phyloP scores from a whole-genome alignment of 2,888 invertebrate species.

The Ganaspis brasiliensis region DNA sequence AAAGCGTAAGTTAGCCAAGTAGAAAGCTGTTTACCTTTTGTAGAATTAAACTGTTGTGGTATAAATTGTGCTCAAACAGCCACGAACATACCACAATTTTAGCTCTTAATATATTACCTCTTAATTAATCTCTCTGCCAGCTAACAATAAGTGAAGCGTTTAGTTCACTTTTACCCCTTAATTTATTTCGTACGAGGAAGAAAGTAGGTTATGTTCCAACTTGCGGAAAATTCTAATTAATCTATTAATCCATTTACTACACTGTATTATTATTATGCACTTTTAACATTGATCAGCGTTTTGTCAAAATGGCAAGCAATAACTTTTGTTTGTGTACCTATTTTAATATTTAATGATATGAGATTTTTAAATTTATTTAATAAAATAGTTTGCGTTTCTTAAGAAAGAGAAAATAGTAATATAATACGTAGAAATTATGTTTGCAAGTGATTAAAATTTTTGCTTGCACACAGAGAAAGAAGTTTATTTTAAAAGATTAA shows the following conservation, averaged over 20 bases:
- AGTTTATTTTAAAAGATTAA: too few relatives aligned
- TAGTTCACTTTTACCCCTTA: constrained; percentile 8
- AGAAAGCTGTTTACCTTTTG: constrained; percentile 24
- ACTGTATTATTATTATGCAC: neutral
- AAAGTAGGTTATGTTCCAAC: neutral
- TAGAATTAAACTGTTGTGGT: neutral
- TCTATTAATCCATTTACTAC: neutral
- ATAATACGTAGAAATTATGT: too few relatives aligned
- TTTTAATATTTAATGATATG: too few relatives aligned
- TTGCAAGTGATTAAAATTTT: too few relatives aligned
- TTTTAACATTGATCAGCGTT: too few relatives aligned
- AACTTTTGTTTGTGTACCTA: too few relatives aligned
- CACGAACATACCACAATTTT: constrained; percentile 19
- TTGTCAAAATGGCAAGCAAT: too few relatives aligned
- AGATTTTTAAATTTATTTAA: too few relatives aligned
- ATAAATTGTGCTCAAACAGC: constrained; percentile 10
- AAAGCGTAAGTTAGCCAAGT: neutral
- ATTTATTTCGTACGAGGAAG: neutral
- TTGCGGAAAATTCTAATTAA: neutral
- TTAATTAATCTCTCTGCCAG: neutral
- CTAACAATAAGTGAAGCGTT: neutral
- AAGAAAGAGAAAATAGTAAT: too few relatives aligned
- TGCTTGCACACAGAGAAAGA: too few relatives aligned
- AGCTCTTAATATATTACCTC: constrained; percentile 15
- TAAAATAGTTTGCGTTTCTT: too few relatives aligned